Base-by-base conservation (phyloP, 1,140 invertebrate genomes). In the Pseudachorutes palmiensis region DNA sequence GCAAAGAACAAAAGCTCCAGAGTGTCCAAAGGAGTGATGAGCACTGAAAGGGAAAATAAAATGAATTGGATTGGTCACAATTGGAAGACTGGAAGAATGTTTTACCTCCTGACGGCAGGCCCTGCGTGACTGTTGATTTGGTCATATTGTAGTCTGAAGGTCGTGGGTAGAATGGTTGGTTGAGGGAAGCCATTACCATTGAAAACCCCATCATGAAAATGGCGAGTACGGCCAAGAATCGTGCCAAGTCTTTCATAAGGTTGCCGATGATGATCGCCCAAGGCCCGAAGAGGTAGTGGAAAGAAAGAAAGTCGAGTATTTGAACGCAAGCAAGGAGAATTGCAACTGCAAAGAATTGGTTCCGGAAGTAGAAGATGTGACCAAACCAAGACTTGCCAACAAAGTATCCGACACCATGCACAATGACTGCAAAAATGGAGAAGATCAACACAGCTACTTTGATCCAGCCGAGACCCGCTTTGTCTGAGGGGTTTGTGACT, bases 121-220 rank as follows among this genome's bases (percentile, higher is more conserved):
- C 72, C n/a, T 69, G 66, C 12, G 73, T 75, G 1, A 75, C 62
- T 57, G 67, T 67, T 48, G 49, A 62, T 59, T 58, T 72, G 58
- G 60, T 36, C 2, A 59, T 58, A 14, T 45, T 67, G 57, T 61
- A 55, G 1, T 58, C 63, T 12, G 65, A 68, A 45, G 75, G 70
- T 60, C 75, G 70, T 12, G 65, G 65, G 51, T 66, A 75, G 29
- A 95, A 90, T 0, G 93, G 92, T 76, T 97, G 94, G 82, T 97
- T 97, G 32, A 97, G 80, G 0, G 94, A 93, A 16, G 96, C 90
- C 57, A 99, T 90, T 75, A 97, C 92, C 85, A 98, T 92, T 0
- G 96, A 97, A 78, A 99, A 99, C 57, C 97, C 97, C 77, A 96
- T 90, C 70, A 99, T 91, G 80, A 99, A 99, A 78, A 99, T 97